phyloP scores from a whole-genome alignment of 1,140 invertebrate genomes.

The Tetragonula clypearis region DNA sequence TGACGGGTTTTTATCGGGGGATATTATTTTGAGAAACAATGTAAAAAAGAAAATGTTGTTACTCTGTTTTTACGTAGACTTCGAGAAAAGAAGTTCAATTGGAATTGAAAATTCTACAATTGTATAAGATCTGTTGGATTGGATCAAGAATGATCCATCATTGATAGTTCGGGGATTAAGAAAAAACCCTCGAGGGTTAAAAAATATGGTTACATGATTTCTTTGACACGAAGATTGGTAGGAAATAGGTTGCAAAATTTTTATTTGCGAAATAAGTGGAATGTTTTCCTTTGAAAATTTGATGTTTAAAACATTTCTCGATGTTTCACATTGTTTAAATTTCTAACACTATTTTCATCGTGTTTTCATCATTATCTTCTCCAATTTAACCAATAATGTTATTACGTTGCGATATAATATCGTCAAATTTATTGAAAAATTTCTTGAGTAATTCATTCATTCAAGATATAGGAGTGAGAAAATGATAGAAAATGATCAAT shows the following conservation, averaged over 20 bases:
- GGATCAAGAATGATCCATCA: no score
- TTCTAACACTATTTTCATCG: not conserved
- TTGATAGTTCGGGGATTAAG: no score
- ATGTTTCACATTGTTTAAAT: not conserved
- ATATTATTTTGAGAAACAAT: no score
- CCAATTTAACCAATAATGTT: not conserved
- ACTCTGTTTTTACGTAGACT: no score
- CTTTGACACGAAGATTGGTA: no score
- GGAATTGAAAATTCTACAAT: no score
- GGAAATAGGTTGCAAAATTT: not conserved
- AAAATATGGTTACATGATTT: not conserved
- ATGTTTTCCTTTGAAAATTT: not conserved
- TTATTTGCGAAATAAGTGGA: not conserved
- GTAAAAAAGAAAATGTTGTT: no score
- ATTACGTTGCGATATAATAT: not conserved
- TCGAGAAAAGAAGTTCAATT: no score
- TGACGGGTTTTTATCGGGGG: not conserved
- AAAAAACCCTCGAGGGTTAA: no score
- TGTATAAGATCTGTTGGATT: no score
- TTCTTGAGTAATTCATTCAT: no score
- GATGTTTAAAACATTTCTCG: no score
- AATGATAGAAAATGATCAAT: not conserved
- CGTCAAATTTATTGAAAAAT: not conserved
- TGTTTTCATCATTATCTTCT: not conserved
- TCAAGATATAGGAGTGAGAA: not conserved